These are phyloP conservation scores for Neogobius melanostomus DNA, from an alignment of 2,113 vertebrate genomes.

Conservation along the genomic window DNA sequence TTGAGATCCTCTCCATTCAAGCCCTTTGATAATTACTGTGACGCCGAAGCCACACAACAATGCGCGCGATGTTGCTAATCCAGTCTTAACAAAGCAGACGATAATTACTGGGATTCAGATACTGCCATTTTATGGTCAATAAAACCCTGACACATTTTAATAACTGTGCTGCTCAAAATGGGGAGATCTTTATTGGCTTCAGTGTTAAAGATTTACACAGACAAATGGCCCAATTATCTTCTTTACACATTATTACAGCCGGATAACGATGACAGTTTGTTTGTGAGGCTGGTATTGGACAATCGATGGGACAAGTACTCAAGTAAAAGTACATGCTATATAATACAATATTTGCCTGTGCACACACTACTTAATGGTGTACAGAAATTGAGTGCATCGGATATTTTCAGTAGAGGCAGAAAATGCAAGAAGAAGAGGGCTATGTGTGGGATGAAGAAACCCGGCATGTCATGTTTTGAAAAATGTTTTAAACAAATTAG, in stretches of 20 bases:
- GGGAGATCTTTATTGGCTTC: conserved; percentile 27
- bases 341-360: too few relatives aligned
- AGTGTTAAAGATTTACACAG: conserved; percentile 24
- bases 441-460: too few relatives aligned
- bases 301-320: too few relatives aligned
- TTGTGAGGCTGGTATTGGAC: neutral
- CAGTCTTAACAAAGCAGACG: conserved; percentile 8
- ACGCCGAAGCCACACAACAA: conserved; percentile 1
- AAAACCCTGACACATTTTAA: conserved; percentile 33
- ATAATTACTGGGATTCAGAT: conserved; percentile 10
- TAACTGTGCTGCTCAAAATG: conserved; percentile 16
- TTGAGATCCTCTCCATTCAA: conserved; percentile 1
- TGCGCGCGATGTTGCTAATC: neutral
- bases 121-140: conserved; percentile 16
- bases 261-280: conserved; percentile 46
- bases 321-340: too few relatives aligned
- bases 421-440: too few relatives aligned
- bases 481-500: too few relatives aligned
- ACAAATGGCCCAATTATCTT: conserved; percentile 54
- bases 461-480: too few relatives aligned
- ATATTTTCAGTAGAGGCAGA: too few relatives aligned
- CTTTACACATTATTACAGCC: conserved; percentile 49
- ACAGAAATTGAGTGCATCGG: too few relatives aligned
- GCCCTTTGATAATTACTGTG: conserved; percentile 1
- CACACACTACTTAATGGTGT: too few relatives aligned